phyloP scores from a whole-genome alignment of 2,888 invertebrate species.

The Trissonchulus sp. region DNA sequence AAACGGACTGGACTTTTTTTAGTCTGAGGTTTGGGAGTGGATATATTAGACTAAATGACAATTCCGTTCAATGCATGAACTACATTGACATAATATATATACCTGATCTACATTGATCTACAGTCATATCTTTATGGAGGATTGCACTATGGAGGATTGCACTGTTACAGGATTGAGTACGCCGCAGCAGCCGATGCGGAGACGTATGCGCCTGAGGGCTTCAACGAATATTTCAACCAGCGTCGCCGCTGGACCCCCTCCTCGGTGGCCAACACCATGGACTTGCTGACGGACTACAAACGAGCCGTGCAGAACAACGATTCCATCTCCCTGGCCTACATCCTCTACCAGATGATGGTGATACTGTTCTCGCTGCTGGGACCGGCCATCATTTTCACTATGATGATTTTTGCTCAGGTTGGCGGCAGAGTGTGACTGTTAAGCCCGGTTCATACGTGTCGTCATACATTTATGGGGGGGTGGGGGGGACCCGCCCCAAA shows the following conservation, averaged over 20 bases:
- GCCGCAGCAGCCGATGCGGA: conserved; percentile 56
- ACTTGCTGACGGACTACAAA: conserved; percentile 49
- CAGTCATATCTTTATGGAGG: too few relatives aligned
- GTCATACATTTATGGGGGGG: conserved; percentile 4
- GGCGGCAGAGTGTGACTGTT: too few relatives aligned
- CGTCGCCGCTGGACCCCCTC: conserved; percentile 51
- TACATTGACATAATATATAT: too few relatives aligned
- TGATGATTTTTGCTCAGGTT: conserved; percentile 50
- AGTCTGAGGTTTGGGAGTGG: too few relatives aligned
- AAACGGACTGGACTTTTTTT: too few relatives aligned
- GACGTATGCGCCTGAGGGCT: conserved; percentile 53
- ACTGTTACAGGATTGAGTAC: conserved; percentile 56
- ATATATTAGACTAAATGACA: too few relatives aligned
- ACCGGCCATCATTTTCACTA: conserved; percentile 50
- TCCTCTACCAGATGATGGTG: conserved; percentile 49
- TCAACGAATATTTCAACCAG: conserved; percentile 52
- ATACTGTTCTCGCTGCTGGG: conserved; percentile 51
- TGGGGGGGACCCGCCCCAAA: too few relatives aligned
- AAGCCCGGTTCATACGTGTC: conserved; percentile 31
- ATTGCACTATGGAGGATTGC: too few relatives aligned
- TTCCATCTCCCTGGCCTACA: conserved; percentile 47
- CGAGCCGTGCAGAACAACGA: conserved; percentile 47
- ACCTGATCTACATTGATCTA: too few relatives aligned
- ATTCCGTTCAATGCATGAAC: too few relatives aligned
- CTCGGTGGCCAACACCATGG: conserved; percentile 51